A percentile compares a stretch with the other conserved stretches of the same genome.
Evolutionary conservation across 1,140 invertebrate genomes (phyloP).

Genomic region (Drosophila fuyamai): DNA sequence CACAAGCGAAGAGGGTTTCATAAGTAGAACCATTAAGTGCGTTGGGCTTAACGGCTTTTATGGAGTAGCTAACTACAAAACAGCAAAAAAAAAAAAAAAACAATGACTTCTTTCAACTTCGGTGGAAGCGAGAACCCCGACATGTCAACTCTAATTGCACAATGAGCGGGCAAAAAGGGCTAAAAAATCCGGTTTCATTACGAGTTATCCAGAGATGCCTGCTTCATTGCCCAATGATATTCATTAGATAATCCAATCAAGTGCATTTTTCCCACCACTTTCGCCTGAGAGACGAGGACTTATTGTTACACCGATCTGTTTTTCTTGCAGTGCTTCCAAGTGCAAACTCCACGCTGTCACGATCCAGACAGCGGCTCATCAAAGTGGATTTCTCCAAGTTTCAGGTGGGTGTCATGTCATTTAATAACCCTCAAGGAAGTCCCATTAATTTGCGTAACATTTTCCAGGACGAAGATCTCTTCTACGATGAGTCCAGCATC

Average conservation of each 20-base stretch:
- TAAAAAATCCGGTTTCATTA: conserved; percentile 25
- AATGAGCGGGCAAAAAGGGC: conserved; percentile 25
- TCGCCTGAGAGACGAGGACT: conserved; percentile 29
- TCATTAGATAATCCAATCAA: conserved; percentile 68
- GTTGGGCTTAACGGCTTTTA: conserved; percentile 60
- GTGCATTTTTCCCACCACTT: conserved; percentile 47
- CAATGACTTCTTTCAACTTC: conserved; percentile 34
- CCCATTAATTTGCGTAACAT: not conserved
- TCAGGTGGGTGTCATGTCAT: conserved; percentile 84
- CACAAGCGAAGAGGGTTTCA: conserved; percentile 41
- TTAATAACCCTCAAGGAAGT: not conserved
- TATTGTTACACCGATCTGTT: conserved; percentile 32
- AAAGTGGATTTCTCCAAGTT: conserved; percentile 89
- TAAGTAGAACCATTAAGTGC: conserved; percentile 75
- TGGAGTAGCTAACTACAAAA: conserved; percentile 28
- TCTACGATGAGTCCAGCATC: conserved; percentile 75
- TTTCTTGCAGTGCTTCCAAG: conserved; percentile 78
- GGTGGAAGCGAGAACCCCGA: conserved; percentile 42
- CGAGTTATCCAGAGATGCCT: conserved; percentile 8
- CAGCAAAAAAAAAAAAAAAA: conserved; percentile 31
- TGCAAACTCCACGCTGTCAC: conserved; percentile 71
- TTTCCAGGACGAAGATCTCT: conserved; percentile 74
- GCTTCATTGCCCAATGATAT: conserved; percentile 46
- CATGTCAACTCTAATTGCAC: conserved; percentile 52
- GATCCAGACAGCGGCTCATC: conserved; percentile 86